Evolutionary conservation across 2,113 vertebrate species (phyloP).

Genomic region (Phalacrocorax aristotelis): DNA sequence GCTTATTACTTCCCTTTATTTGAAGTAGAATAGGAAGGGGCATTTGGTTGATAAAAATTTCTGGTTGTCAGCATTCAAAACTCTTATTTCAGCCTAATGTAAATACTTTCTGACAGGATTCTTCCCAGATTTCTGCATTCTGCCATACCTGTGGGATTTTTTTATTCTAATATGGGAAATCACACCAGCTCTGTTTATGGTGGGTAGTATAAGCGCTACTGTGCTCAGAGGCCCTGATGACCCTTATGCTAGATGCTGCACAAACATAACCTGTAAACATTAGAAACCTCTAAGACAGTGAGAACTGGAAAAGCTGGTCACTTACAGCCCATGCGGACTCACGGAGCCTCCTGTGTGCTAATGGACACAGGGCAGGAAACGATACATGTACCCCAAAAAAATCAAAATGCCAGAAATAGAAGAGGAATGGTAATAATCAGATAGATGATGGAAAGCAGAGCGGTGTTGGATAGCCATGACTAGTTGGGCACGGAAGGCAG

Average conservation of each 20-base stretch:
- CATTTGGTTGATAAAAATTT: background rate
- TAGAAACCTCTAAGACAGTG: background rate
- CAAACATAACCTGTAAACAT: background rate
- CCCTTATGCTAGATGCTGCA: background rate
- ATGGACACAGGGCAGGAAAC: background rate
- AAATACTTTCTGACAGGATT: background rate
- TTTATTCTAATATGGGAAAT: background rate
- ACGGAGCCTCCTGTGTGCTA: background rate
- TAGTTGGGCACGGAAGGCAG: background rate
- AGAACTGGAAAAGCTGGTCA: background rate
- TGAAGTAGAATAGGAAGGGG: background rate
- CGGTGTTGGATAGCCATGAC: background rate
- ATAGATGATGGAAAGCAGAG: too few species aligned
- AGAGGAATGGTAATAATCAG: too few species aligned
- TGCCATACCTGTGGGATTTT: fast-evolving
- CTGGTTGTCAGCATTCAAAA: background rate
- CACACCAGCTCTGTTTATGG: background rate
- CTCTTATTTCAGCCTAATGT: background rate
- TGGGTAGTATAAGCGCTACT: background rate
- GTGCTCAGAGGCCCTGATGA: background rate
- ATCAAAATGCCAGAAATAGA: background rate
- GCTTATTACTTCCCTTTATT: background rate
- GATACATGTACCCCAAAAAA: fast-evolving
- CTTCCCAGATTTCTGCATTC: background rate
- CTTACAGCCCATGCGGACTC: background rate